Percentiles rank a stretch among this genome's conserved stretches.
These are phyloP conservation scores for Sus scrofa DNA, from an alignment of 2,113 vertebrate genomes.

Conservation along the genomic window DNA sequence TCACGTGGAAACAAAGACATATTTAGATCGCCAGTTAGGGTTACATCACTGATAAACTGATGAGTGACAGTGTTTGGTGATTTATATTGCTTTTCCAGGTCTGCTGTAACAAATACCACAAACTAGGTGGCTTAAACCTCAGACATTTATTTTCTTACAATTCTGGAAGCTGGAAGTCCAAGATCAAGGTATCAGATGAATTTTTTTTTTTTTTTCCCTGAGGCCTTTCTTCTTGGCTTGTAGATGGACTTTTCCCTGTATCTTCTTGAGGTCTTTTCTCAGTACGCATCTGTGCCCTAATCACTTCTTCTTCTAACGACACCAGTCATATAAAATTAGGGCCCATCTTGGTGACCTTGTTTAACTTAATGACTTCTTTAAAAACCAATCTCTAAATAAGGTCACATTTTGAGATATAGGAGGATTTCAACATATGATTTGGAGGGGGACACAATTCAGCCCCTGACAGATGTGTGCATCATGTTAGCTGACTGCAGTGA, in stretches of 20 bases:
- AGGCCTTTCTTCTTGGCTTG: background rate
- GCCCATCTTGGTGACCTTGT: background rate
- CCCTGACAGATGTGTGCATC: background rate
- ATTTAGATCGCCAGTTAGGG: background rate
- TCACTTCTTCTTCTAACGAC: background rate
- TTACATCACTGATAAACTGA: background rate
- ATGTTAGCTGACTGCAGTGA: background rate
- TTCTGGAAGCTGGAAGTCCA: background rate
- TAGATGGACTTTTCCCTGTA: background rate
- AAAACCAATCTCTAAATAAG: background rate
- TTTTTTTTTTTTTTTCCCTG: background rate
- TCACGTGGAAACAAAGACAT: background rate
- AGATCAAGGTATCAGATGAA: background rate
- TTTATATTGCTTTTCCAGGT: background rate
- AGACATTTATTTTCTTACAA: background rate
- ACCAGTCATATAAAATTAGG: background rate
- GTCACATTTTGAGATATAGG: background rate
- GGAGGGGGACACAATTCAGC: background rate
- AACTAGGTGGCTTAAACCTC: background rate
- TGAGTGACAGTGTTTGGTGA: background rate
- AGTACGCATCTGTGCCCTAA: background rate
- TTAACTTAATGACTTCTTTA: background rate
- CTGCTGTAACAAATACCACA: background rate
- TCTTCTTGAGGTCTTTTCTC: background rate
- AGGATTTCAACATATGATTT: background rate